Conservation (phyloP, 2,888 invertebrate genomes). For the Formica aserva region DNA sequence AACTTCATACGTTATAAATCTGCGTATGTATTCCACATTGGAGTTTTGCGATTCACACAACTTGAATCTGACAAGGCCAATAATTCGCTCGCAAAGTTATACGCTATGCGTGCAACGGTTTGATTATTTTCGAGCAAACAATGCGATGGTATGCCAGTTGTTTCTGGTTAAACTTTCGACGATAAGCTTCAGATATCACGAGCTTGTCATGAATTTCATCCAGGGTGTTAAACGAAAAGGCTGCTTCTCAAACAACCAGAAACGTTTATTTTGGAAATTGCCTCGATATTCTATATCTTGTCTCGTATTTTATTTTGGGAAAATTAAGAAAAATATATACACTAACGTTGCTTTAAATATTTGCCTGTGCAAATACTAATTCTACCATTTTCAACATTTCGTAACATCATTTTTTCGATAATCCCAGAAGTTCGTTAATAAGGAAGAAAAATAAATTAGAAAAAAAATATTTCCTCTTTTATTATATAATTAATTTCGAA, state of each 20-base stretch:
- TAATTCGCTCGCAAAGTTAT: conserved; percentile 56
- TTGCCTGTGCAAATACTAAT: neutral
- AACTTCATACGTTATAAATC: conserved; percentile 51
- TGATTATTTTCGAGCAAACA: conserved; percentile 65
- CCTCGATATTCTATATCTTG: neutral
- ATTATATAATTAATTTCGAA: neutral
- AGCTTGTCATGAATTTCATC: conserved; percentile 40
- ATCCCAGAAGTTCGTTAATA: neutral
- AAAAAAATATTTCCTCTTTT: neutral
- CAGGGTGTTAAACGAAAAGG: neutral
- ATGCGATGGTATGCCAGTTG: conserved; percentile 41
- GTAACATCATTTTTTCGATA: neutral
- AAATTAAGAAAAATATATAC: neutral
- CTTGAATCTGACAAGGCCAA: conserved; percentile 63
- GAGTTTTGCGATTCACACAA: conserved; percentile 45
- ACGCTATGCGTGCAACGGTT: conserved; percentile 23
- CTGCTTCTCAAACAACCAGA: neutral
- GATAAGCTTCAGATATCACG: conserved; percentile 54
- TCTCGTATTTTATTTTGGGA: neutral
- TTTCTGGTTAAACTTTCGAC: conserved; percentile 59
- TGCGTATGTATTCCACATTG: conserved; percentile 35
- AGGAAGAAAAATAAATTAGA: neutral
- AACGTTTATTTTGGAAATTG: conserved; percentile 12
- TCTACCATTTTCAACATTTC: neutral
- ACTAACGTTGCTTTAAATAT: neutral